Evolutionary conservation across 2,113 vertebrate species (phyloP).

Genomic region (cattle (Bos taurus)): DNA sequence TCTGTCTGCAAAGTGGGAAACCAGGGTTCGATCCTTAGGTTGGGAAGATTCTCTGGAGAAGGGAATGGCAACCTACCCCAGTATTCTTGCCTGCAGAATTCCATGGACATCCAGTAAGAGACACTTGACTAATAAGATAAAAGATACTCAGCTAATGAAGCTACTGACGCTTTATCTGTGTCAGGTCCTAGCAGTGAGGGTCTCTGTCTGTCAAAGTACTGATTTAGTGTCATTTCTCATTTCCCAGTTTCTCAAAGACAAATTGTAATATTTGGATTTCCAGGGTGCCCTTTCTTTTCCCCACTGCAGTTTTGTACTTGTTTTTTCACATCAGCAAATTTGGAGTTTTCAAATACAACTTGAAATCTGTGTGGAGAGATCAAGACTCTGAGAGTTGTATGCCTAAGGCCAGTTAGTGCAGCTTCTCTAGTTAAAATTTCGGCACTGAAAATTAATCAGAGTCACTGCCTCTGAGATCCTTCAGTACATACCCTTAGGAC

Average conservation of each 20-base stretch:
- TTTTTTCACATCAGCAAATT: not conserved
- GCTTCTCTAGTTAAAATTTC: not conserved
- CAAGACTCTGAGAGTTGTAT: not conserved
- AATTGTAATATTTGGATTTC: not conserved
- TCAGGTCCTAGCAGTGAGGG: not conserved
- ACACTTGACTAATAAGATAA: not conserved
- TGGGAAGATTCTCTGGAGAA: not conserved
- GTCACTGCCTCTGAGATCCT: not conserved
- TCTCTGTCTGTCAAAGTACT: not conserved
- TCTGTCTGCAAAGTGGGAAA: not conserved
- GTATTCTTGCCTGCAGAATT: not conserved
- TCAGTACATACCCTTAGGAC: not conserved
- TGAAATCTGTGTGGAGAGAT: not conserved
- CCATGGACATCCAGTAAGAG: not conserved
- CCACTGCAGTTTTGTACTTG: not conserved
- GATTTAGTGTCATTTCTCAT: not conserved
- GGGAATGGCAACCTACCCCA: not conserved
- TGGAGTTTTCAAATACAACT: not conserved
- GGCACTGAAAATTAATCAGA: not conserved
- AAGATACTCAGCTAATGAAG: not conserved
- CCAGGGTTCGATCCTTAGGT: not conserved
- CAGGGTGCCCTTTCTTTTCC: not conserved
- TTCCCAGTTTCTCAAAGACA: not conserved
- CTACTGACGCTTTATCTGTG: not conserved
- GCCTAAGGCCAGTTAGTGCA: not conserved